Evolutionary conservation across 2,888 invertebrate species (phyloP).

Genomic region (Philereme vetulata): DNA sequence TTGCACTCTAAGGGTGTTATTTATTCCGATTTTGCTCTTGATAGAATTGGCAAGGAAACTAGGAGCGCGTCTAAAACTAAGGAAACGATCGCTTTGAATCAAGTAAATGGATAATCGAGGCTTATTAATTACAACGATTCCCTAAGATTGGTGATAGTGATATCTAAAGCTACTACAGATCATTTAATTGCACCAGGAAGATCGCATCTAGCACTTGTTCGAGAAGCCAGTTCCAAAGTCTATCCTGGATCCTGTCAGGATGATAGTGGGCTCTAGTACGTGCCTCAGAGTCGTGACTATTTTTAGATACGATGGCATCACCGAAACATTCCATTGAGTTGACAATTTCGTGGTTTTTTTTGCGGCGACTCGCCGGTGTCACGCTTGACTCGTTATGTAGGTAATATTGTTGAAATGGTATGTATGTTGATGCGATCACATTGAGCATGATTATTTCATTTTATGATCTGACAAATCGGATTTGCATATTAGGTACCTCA

Average conservation of each 20-base stretch:
- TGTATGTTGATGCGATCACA: slow-evolving; percentile 25
- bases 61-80: too few species aligned
- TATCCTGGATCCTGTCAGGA: slow-evolving; percentile 65
- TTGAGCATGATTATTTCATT: slow-evolving; percentile 35
- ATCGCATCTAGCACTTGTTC: slow-evolving; percentile 42
- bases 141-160: too few species aligned
- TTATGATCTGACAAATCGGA: slow-evolving; percentile 27
- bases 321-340: slow-evolving; percentile 67
- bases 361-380: slow-evolving; percentile 39
- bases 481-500: slow-evolving; percentile 14
- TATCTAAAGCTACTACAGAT: too few species aligned
- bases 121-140: too few species aligned
- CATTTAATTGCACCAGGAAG: too few species aligned
- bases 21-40: too few species aligned
- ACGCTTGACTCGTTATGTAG: slow-evolving; percentile 42
- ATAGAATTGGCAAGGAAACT: too few species aligned
- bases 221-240: slow-evolving; percentile 55
- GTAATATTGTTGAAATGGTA: slow-evolving; percentile 14
- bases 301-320: slow-evolving; percentile 72
- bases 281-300: slow-evolving; percentile 63
- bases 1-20: too few species aligned
- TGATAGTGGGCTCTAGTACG: slow-evolving; percentile 63
- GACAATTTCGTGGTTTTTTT: slow-evolving; percentile 54
- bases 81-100: too few species aligned
- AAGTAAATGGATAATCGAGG: too few species aligned